phyloP scores from a whole-genome alignment of 2,888 invertebrate genomes.

The Pelosia muscerda region DNA sequence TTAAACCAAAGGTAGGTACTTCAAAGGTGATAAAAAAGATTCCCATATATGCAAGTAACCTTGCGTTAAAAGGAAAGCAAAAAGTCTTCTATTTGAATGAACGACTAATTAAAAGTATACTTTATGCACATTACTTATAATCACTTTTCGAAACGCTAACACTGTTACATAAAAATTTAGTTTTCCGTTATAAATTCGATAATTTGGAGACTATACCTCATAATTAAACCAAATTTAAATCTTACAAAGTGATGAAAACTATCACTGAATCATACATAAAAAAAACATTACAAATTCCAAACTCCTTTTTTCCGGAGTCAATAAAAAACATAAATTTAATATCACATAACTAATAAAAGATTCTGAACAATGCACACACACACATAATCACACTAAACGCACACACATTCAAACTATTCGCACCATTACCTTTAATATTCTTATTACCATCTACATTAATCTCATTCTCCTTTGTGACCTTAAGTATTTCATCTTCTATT shows the following conservation, averaged over 20 bases:
- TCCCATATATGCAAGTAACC: too few species aligned
- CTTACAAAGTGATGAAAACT: neutral
- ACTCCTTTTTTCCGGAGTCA: neutral
- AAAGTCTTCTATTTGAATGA: too few species aligned
- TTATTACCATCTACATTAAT: slow-evolving; percentile 70
- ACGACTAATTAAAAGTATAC: too few species aligned
- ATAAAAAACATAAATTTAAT: neutral
- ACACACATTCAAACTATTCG: slow-evolving; percentile 29
- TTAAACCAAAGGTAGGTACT: too few species aligned
- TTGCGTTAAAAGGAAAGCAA: too few species aligned
- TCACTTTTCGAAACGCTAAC: too few species aligned
- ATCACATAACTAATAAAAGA: slow-evolving; percentile 19
- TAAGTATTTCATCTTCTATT: slow-evolving; percentile 80
- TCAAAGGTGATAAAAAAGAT: too few species aligned
- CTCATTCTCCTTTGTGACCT: slow-evolving; percentile 76
- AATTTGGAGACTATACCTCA: neutral
- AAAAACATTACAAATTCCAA: neutral
- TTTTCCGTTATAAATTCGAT: too few species aligned
- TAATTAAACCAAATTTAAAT: neutral
- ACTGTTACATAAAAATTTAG: too few species aligned
- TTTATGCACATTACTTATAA: too few species aligned
- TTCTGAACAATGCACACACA: slow-evolving; percentile 25
- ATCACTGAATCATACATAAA: neutral
- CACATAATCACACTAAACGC: slow-evolving; percentile 36
- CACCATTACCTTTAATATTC: slow-evolving; percentile 39